A percentile compares a stretch with the other conserved stretches of the same genome.
These are phyloP conservation scores for Elgonia sp. DNA, from an alignment of 2,888 invertebrate genomes.

Conservation along the genomic window DNA sequence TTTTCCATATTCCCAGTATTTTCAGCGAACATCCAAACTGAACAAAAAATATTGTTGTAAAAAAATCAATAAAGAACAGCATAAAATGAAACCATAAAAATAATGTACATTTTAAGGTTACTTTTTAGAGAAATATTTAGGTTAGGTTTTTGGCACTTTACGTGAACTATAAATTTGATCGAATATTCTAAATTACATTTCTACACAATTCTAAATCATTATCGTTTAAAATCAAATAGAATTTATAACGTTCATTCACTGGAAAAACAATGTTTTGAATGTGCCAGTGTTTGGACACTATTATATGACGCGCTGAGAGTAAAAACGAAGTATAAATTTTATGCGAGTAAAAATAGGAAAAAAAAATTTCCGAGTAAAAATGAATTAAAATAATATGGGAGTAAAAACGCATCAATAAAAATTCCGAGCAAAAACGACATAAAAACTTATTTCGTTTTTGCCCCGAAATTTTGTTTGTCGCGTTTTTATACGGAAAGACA, in stretches of 20 bases:
- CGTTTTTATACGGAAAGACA: too few relatives aligned
- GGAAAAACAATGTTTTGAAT: conserved; percentile 20
- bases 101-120: neutral
- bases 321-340: too few relatives aligned
- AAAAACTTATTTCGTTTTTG: too few relatives aligned
- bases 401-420: too few relatives aligned
- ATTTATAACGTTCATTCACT: conserved; percentile 26
- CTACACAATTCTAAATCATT: conserved; percentile 3
- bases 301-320: too few relatives aligned
- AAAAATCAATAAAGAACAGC: neutral
- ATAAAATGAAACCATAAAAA: neutral
- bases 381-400: too few relatives aligned
- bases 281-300: conserved; percentile 19
- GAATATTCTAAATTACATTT: neutral
- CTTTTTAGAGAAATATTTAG: neutral
- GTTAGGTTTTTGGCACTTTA: conserved; percentile 3
- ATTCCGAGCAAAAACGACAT: too few relatives aligned
- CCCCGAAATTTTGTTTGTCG: too few relatives aligned
- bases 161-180: neutral
- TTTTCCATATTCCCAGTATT: neutral
- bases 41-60: neutral
- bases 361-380: too few relatives aligned
- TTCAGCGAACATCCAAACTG: neutral
- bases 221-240: conserved; percentile 6
- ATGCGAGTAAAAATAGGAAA: too few relatives aligned